Evolutionary conservation across 1,140 invertebrate species (phyloP).

Genomic region (Grapholita molesta): DNA sequence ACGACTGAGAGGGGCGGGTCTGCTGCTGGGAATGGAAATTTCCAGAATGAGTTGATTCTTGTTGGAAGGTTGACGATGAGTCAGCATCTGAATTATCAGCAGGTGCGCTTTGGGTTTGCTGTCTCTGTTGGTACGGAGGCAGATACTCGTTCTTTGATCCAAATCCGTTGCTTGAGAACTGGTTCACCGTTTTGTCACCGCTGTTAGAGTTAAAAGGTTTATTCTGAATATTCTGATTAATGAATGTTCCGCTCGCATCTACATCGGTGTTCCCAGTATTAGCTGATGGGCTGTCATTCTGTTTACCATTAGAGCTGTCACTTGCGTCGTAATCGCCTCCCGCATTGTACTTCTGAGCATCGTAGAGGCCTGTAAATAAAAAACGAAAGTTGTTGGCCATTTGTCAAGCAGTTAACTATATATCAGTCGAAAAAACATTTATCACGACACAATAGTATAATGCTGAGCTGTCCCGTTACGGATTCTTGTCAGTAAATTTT

Average conservation of each 20-base stretch:
- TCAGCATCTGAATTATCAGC: neutral
- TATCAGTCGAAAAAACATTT: slow-evolving; percentile 49
- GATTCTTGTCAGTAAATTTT: slow-evolving; percentile 39
- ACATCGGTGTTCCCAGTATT: slow-evolving; percentile 38
- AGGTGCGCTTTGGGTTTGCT: slow-evolving; percentile 4
- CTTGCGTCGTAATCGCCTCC: slow-evolving; percentile 55
- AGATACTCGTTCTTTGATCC: slow-evolving; percentile 22
- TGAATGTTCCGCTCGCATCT: slow-evolving; percentile 36
- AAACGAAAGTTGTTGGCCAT: slow-evolving; percentile 69
- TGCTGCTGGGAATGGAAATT: neutral
- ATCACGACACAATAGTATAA: slow-evolving; percentile 54
- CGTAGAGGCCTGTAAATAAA: slow-evolving; percentile 73
- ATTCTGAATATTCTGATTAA: slow-evolving; percentile 48
- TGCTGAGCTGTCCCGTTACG: slow-evolving; percentile 32
- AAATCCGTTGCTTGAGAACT: slow-evolving; percentile 4
- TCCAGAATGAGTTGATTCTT: neutral
- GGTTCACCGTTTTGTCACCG: neutral
- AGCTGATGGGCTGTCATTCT: slow-evolving; percentile 39
- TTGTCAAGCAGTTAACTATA: slow-evolving; percentile 54
- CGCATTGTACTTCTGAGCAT: slow-evolving; percentile 64
- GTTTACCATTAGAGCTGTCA: slow-evolving; percentile 36
- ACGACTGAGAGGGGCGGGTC: neutral
- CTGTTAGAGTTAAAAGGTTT: slow-evolving; percentile 18
- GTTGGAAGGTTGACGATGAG: neutral
- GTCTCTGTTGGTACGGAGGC: neutral